Percentiles rank a stretch among this genome's conserved stretches.
Evolutionary conservation across 2,888 invertebrate species (phyloP).

Genomic region (Piscicola geometra): DNA sequence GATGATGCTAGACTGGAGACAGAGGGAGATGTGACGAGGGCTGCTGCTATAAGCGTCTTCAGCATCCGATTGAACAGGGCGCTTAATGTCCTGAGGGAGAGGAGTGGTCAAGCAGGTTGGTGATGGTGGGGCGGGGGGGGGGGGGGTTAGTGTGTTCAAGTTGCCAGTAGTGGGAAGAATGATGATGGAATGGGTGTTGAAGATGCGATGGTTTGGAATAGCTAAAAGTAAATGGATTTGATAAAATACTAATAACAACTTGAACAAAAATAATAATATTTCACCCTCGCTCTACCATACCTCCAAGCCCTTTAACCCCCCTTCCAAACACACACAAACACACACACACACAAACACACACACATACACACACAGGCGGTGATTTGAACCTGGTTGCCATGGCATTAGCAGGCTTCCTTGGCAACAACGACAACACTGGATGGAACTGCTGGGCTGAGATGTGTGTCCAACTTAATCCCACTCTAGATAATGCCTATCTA

Average conservation of each 20-base stretch:
- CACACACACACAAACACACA: slow-evolving; percentile 12
- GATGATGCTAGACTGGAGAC: slow-evolving; percentile 40
- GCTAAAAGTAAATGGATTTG: too few species aligned
- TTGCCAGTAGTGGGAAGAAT: too few species aligned
- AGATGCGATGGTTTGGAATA: too few species aligned
- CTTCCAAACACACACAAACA: slow-evolving; percentile 8
- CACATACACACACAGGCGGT: slow-evolving; percentile 25
- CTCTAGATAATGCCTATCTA: slow-evolving; percentile 82
- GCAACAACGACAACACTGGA: slow-evolving; percentile 70
- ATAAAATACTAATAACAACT: too few species aligned
- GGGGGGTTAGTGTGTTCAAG: too few species aligned
- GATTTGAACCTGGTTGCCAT: slow-evolving; percentile 65
- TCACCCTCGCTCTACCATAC: too few species aligned
- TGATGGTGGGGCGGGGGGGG: too few species aligned
- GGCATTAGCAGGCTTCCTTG: slow-evolving; percentile 72
- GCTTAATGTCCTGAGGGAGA: slow-evolving; percentile 49
- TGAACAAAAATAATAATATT: too few species aligned
- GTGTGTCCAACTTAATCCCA: slow-evolving; percentile 68
- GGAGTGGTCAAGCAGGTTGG: background rate
- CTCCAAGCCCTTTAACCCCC: too few species aligned
- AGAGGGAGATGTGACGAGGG: slow-evolving; percentile 62
- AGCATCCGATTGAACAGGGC: slow-evolving; percentile 78
- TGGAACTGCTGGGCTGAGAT: slow-evolving; percentile 66
- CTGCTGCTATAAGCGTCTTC: slow-evolving; percentile 85
- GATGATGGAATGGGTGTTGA: too few species aligned